Evolutionary conservation across 2,888 invertebrate genomes (phyloP).

Genomic region (Aphrophora alni): DNA sequence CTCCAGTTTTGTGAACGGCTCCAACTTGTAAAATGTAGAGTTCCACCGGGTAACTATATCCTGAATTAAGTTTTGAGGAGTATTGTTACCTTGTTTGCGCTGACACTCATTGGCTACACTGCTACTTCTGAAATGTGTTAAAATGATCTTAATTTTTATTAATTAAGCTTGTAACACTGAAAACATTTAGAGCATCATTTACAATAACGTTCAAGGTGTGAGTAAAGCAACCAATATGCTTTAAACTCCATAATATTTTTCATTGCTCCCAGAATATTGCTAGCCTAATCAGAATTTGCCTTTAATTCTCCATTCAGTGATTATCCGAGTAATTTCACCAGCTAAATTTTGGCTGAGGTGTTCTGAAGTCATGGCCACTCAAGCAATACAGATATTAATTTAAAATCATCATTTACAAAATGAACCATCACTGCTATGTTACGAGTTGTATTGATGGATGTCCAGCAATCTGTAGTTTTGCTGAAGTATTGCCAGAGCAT

Average conservation of each 20-base stretch:
- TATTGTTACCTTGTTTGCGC: no score
- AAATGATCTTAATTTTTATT: conserved; percentile 10
- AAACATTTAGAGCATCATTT: conserved; percentile 8
- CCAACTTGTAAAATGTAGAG: not conserved
- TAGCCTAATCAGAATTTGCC: conserved; percentile 11
- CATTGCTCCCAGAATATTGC: conserved; percentile 3
- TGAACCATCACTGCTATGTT: conserved; percentile 8
- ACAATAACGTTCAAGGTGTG: not conserved
- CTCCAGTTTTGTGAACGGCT: conserved; percentile 1
- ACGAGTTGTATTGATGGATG: not conserved
- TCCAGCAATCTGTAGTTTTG: conserved; percentile 16
- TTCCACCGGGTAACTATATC: conserved; percentile 6
- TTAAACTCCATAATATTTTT: not conserved
- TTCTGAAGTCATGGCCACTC: not conserved
- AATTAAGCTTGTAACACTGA: not conserved
- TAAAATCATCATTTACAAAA: not conserved
- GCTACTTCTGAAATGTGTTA: not conserved
- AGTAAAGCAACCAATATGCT: not conserved
- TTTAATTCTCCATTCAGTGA: not conserved
- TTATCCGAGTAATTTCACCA: not conserved
- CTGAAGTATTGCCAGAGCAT: not conserved
- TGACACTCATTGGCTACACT: no score
- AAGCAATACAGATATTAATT: conserved; percentile 9
- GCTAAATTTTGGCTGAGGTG: conserved; percentile 2
- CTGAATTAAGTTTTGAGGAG: not conserved